Evolutionary conservation across 2,113 vertebrate species (phyloP).

Genomic region (Rhizomys pruinosus): DNA sequence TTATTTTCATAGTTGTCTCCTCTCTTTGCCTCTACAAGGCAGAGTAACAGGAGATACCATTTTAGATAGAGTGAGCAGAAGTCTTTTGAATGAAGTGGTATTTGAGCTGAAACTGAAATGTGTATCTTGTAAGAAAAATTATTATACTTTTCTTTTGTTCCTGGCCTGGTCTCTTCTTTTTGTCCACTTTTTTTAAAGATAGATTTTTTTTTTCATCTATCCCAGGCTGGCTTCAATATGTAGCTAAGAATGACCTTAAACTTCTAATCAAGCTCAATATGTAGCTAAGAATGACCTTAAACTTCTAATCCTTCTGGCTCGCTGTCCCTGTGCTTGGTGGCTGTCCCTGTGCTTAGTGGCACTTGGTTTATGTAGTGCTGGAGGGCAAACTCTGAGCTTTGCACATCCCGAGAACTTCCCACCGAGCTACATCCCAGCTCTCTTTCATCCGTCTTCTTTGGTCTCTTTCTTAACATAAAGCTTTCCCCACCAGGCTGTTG

Average conservation of each 20-base stretch:
- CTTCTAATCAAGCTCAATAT: background rate
- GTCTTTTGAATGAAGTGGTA: constrained; percentile 9
- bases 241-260: background rate
- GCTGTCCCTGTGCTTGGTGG: too few species aligned
- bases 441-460: background rate
- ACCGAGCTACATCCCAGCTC: background rate
- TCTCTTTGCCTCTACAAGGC: background rate
- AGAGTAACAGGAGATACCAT: background rate
- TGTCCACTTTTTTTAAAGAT: background rate
- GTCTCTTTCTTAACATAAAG: background rate
- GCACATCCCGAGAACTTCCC: too few species aligned
- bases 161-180: background rate
- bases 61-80: background rate
- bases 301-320: background rate
- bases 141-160: constrained; percentile 11
- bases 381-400: background rate
- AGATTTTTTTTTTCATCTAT: background rate
- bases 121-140: background rate
- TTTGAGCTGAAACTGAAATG: background rate
- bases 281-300: background rate
- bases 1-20: constrained; percentile 5
- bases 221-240: background rate
- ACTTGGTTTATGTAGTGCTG: too few species aligned
- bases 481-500: background rate
- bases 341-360: too few species aligned